A percentile compares a stretch with the other conserved stretches of the same genome.
phyloP scores from a whole-genome alignment of 2,888 invertebrate species.

The Brachynemurus nebulosus region DNA sequence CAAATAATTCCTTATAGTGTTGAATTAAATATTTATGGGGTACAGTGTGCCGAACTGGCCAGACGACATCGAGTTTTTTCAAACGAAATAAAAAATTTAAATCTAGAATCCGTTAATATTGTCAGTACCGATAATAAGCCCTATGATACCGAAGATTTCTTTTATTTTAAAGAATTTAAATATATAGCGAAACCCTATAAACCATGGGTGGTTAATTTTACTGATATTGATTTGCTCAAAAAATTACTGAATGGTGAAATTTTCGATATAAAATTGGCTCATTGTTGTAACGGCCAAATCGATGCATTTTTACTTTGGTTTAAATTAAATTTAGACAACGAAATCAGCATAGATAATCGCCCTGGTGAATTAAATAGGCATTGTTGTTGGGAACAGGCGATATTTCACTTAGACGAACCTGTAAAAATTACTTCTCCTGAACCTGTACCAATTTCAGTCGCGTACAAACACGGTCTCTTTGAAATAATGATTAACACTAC shows the following conservation, averaged over 20 bases:
- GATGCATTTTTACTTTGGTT: slow-evolving; percentile 62
- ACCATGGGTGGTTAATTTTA: slow-evolving; percentile 48
- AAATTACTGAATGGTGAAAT: slow-evolving; percentile 21
- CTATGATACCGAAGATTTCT: slow-evolving; percentile 57
- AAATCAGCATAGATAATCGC: slow-evolving; percentile 44
- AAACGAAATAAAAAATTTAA: slow-evolving; percentile 10
- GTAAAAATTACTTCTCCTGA: slow-evolving; percentile 25
- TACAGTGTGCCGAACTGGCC: slow-evolving; percentile 39
- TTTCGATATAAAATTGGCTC: slow-evolving; percentile 27
- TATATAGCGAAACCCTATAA: slow-evolving; percentile 42
- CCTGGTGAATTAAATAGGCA: slow-evolving; percentile 35
- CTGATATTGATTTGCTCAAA: slow-evolving; percentile 36
- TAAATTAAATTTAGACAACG: slow-evolving; percentile 50
- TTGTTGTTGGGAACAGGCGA: slow-evolving; percentile 66
- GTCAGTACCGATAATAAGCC: slow-evolving; percentile 34
- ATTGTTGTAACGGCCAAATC: slow-evolving; percentile 36
- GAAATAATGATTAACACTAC: slow-evolving; percentile 25
- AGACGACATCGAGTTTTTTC: slow-evolving; percentile 30
- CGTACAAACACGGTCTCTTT: slow-evolving; percentile 32
- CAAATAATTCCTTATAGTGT: slow-evolving; percentile 47
- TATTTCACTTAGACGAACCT: slow-evolving; percentile 45
- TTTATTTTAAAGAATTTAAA: slow-evolving; percentile 36
- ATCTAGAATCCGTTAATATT: slow-evolving; percentile 27
- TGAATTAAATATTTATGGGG: slow-evolving; percentile 47
- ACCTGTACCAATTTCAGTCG: slow-evolving; percentile 27